phyloP scores from a whole-genome alignment of 2,113 vertebrate species.

The Nibea albiflora region DNA sequence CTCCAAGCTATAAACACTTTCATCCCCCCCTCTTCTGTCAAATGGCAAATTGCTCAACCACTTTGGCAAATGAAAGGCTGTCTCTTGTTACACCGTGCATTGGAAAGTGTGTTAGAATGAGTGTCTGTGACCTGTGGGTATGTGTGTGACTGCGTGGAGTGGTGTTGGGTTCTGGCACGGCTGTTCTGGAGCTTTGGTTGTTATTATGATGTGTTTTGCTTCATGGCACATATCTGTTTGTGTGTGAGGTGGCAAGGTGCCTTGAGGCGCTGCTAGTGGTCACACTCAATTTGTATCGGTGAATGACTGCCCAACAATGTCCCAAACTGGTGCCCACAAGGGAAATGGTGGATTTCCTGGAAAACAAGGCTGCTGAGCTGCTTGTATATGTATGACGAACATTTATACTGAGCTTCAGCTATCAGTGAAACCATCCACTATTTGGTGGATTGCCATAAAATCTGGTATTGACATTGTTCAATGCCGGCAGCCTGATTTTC shows the following conservation, averaged over 20 bases:
- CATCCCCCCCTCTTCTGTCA: conserved; percentile 5
- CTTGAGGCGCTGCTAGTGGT: conserved; percentile 5
- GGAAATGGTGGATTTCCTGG: conserved; percentile 26
- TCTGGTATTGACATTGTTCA: no score
- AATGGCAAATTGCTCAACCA: conserved; percentile 6
- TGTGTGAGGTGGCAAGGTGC: conserved; percentile 2
- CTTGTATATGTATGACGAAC: neutral
- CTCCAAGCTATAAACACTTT: conserved; percentile 4
- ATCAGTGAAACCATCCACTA: neutral
- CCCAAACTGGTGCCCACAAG: conserved; percentile 4
- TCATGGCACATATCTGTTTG: conserved; percentile 1
- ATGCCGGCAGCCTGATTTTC: no score
- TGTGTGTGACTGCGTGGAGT: neutral
- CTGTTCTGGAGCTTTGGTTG: conserved; percentile 6
- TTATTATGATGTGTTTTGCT: conserved; percentile 11
- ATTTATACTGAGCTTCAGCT: neutral
- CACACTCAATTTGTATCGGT: conserved; percentile 12
- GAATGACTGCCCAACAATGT: neutral
- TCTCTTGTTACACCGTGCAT: neutral
- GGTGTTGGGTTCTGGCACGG: conserved; percentile 1
- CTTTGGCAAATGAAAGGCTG: neutral
- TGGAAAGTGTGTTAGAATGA: neutral
- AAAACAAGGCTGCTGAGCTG: conserved; percentile 2
- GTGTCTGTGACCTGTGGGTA: neutral
- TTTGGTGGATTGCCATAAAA: neutral